Conservation (phyloP, 2,797 vertebrate species). For the Ceyx erithaca region DNA sequence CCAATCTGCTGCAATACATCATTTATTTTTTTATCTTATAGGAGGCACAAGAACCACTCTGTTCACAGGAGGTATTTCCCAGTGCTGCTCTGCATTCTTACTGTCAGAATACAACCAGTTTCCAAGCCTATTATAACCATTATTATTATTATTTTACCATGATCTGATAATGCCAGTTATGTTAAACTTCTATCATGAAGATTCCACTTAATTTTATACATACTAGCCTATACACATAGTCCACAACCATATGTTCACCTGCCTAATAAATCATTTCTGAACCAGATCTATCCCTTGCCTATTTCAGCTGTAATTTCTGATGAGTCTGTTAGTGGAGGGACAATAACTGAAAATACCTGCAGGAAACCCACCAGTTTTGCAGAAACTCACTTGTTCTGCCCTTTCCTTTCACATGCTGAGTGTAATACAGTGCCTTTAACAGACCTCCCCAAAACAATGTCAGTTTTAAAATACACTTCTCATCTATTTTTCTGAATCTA, state of each 20-base stretch:
- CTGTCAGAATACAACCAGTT: not conserved
- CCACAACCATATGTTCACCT: not conserved
- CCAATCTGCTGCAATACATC: not conserved
- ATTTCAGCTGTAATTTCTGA: not conserved
- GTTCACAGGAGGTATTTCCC: not conserved
- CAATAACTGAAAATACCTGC: not conserved
- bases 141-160: not conserved
- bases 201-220: not conserved
- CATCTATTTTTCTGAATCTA: not conserved
- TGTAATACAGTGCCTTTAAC: not conserved
- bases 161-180: not conserved
- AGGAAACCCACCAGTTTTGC: not conserved
- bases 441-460: not conserved
- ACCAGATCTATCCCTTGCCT: not conserved
- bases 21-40: not conserved
- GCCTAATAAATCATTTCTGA: not conserved
- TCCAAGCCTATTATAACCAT: not conserved
- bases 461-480: not conserved
- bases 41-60: not conserved
- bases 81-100: not conserved
- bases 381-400: not conserved
- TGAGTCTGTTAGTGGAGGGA: not conserved
- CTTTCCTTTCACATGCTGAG: not conserved
- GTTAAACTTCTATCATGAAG: not conserved
- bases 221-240: not conserved